Percentiles rank a stretch among this genome's conserved stretches.
phyloP scores from a whole-genome alignment of 2,113 vertebrate genomes.

The Tricholaema leucomelas region DNA sequence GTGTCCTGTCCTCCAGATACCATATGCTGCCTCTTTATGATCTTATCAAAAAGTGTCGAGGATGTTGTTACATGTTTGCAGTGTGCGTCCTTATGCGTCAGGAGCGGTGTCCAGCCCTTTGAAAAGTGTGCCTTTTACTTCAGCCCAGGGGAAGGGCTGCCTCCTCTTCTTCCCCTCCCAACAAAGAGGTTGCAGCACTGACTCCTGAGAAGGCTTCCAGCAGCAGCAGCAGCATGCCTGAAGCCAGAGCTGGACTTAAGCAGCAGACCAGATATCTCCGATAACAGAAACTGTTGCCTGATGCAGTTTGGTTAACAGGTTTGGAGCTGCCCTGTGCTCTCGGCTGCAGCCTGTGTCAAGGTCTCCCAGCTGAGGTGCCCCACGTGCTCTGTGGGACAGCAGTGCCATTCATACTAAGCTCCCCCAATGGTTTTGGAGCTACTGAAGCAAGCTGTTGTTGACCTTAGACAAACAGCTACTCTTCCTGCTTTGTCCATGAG shows the following conservation, averaged over 20 bases:
- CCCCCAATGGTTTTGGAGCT: not conserved
- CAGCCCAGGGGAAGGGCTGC: not conserved
- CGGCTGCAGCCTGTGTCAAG: not conserved
- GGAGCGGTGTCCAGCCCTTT: not conserved
- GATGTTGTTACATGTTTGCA: not conserved
- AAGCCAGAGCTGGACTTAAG: not conserved
- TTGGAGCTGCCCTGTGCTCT: not conserved
- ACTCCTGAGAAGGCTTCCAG: not conserved
- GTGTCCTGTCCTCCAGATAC: constrained; percentile 1
- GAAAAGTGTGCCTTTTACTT: not conserved
- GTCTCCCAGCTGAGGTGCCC: not conserved
- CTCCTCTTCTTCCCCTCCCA: not conserved
- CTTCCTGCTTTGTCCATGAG: not conserved
- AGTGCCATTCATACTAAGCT: not conserved
- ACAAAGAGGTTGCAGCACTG: not conserved
- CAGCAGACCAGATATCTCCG: not conserved
- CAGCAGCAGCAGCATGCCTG: not conserved
- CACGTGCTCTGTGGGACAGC: not conserved
- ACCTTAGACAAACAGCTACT: not conserved
- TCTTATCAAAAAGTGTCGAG: not conserved
- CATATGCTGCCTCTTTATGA: constrained; percentile 12
- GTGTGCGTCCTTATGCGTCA: not conserved
- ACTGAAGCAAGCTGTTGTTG: not conserved
- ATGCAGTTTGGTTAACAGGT: not conserved
- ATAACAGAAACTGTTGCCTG: not conserved